phyloP scores from a whole-genome alignment of 2,113 vertebrate species.

The Bucco capensis region DNA sequence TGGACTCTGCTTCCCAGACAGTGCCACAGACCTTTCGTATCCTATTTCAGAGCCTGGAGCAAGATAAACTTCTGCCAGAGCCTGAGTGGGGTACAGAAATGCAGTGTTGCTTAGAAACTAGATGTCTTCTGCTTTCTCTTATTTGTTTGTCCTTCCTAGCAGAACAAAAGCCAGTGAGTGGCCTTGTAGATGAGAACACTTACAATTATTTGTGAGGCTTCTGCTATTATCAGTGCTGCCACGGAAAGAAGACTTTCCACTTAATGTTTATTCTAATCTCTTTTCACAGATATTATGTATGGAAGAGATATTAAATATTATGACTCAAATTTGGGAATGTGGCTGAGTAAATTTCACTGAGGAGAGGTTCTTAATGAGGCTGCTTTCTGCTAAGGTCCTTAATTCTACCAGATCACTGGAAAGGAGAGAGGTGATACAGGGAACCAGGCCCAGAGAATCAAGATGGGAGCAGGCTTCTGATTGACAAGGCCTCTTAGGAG shows the following conservation, averaged over 20 bases:
- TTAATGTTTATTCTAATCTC: neutral
- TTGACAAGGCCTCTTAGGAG: neutral
- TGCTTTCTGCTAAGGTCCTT: neutral
- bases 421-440: neutral
- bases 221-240: neutral
- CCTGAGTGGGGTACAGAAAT: neutral
- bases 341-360: neutral
- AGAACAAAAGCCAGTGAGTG: neutral
- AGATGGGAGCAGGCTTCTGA: neutral
- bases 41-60: neutral
- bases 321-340: neutral
- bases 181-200: neutral
- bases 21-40: neutral
- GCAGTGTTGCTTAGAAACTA: slow-evolving; percentile 19
- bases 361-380: neutral
- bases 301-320: neutral
- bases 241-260: neutral
- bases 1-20: neutral
- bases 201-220: neutral
- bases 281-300: neutral
- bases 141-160: neutral
- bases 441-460: neutral
- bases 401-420: neutral
- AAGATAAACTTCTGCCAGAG: neutral
- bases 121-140: neutral